Base-by-base conservation (phyloP, 2,888 invertebrate genomes). In the Lissocephala sabroskyi region DNA sequence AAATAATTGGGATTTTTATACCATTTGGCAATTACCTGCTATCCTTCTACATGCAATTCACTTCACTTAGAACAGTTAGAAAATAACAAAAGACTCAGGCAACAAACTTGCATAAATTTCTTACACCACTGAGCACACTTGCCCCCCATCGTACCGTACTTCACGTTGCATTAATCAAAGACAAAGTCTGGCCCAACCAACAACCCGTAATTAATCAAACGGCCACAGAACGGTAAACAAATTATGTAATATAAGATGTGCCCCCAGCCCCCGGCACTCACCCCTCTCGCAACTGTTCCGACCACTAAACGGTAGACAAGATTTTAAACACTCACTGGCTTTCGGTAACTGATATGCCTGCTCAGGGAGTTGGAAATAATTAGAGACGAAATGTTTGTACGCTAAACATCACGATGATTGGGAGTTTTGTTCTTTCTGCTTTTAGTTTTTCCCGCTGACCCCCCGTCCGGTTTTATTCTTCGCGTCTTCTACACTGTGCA, bases 291-390 rank as follows among this genome's bases (percentile, higher is more conserved):
- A n/a, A n/a, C n/a, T n/a, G n/a, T n/a, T n/a, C n/a, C n/a, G n/a
- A n/a, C n/a, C n/a, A n/a, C n/a, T n/a, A n/a, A n/a, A n/a, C n/a
- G n/a, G 23, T 23, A 7, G 23, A 7, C 23, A 23, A 23, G 23
- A 23, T 23, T 23, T 23, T 5, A 23, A 7, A 23, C 7, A 23
- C 23, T 16, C 35, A 35, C 35, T 35, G 13, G n/a, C 39, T 32
- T 52, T 50, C 3, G 56, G 68, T 65, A 70, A 70, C 57, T 64
- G 68, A 70, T 70, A 71, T 70, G 71, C 68, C 65, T 62, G 68
- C 62, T 62, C 68, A 47, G 52, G 67, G 68, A 64, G 56, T 70
- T n/a, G 68, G 71, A 70, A 70, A 71, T 64, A 70, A 70, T 70
- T 70, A 70, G 68, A 68, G 4, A 7, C 3, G 7, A 23, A 23